These are phyloP conservation scores for Pristionchus pacificus DNA, from an alignment of 1,140 invertebrate species.

Conservation along the genomic window DNA sequence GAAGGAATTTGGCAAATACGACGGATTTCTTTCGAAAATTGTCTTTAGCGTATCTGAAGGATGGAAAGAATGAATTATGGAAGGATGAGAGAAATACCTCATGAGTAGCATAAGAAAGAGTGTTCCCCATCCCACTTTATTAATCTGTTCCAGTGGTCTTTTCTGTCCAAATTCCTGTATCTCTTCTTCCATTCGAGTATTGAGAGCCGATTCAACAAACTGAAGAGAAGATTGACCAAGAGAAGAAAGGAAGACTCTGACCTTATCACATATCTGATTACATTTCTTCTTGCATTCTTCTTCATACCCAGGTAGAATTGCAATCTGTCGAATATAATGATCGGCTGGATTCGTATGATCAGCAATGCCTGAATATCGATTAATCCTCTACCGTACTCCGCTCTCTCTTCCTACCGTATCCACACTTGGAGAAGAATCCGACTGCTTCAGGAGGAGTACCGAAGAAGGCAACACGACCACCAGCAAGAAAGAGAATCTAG, in stretches of 20 bases:
- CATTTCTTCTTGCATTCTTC: constrained; percentile 27
- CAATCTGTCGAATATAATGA: constrained; percentile 67
- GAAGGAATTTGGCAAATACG: constrained; percentile 38
- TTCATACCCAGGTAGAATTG: constrained; percentile 61
- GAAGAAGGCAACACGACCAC: constrained; percentile 57
- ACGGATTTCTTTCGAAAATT: constrained; percentile 38
- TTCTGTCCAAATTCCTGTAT: background rate
- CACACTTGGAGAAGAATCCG: constrained; percentile 59
- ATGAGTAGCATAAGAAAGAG: background rate
- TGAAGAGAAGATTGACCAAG: constrained; percentile 13
- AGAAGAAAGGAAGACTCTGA: background rate
- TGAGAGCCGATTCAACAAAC: background rate
- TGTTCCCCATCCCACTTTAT: background rate
- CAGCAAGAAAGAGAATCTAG: constrained; percentile 56
- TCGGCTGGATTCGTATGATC: constrained; percentile 69
- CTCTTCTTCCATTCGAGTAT: constrained; percentile 2
- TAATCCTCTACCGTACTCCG: background rate
- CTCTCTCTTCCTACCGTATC: constrained; percentile 63
- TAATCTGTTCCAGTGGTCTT: background rate
- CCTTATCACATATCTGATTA: constrained; percentile 20
- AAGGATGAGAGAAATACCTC: background rate
- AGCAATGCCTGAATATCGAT: constrained; percentile 59
- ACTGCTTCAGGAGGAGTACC: constrained; percentile 39
- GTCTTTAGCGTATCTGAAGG: constrained; percentile 28
- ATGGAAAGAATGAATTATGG: constrained; percentile 13